Base-by-base conservation (phyloP, 2,888 invertebrate genomes). In the Gisinianus flammeolus region DNA sequence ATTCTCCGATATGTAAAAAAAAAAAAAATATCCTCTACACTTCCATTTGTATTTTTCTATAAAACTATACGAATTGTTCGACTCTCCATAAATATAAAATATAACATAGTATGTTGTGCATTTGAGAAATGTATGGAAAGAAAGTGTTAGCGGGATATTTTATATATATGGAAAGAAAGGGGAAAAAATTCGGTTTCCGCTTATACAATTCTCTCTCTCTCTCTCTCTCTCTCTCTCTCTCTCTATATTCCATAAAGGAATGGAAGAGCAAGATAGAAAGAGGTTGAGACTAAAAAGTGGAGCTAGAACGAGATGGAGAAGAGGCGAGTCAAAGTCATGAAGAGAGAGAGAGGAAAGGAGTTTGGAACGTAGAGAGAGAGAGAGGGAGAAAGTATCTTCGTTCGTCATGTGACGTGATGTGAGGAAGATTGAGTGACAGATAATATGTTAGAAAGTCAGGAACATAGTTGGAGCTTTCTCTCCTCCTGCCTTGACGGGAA, bases 371-470 rank as follows among this genome's bases (percentile, higher is more conserved):
- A 70, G 70, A 70, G 35, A 24, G 26, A n/a, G 70, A 24, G 71
- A 56, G 54, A 71, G 16, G 64, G 35, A 73, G 33, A 71, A 52
- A 74, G 74, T 66, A 66, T 74, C 66, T 74, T 52, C 54, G 30
- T 74, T 67, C 74, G 66, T 74, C 74, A 66, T 66, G 74, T 74
- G 74, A 66, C 66, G 54, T 74, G 74, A 66, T 74, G 74, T 66
- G 54, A 74, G 74, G 66, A 73, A 74, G 74, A 74, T 74, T 74
- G 74, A 74, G 74, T 74, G 74, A 74, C 74, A 74, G 74, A 74
- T 74, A 74, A 74, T 74, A 74, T 74, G 74, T 74, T 74, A 66
- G 66, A 74, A 74, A 74, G 74, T 74, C 74, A 74, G 74, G 74
- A 74, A 66, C 74, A 68, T 44, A 68, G 74, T 74, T 64, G 66